These are phyloP conservation scores for Azorinus chamasolen DNA, from an alignment of 2,888 invertebrate genomes.

Conservation along the genomic window DNA sequence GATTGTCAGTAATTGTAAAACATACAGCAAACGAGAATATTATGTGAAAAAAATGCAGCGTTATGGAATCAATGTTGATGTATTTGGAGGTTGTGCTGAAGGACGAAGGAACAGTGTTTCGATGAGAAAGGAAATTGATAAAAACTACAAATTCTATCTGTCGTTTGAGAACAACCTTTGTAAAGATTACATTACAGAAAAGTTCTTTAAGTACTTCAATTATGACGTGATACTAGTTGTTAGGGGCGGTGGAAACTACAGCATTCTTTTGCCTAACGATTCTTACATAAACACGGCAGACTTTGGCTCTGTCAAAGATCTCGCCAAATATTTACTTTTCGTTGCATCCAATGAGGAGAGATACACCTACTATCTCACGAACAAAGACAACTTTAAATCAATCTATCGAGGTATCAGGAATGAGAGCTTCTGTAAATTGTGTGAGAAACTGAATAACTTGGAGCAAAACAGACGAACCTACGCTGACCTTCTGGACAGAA, in stretches of 20 bases:
- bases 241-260: conserved; percentile 26
- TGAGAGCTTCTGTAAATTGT: conserved; percentile 8
- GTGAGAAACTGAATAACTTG: conserved; percentile 28
- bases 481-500: background rate
- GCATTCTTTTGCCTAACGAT: no score
- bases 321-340: conserved; percentile 50
- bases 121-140: conserved; percentile 55
- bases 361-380: conserved; percentile 55
- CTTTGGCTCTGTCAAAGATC: conserved; percentile 33
- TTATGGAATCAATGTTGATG: conserved; percentile 1
- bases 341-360: conserved; percentile 42
- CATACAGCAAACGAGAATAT: background rate
- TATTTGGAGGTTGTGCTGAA: background rate
- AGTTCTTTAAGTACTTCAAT: conserved; percentile 52
- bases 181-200: conserved; percentile 67
- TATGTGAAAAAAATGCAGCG: conserved; percentile 1
- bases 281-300: no score
- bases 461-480: conserved; percentile 6
- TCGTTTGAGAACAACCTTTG: no score
- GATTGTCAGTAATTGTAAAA: conserved; percentile 22
- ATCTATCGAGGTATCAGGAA: background rate
- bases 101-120: background rate
- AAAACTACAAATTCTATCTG: no score
- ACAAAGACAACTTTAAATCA: conserved; percentile 39
- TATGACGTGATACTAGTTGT: conserved; percentile 37